phyloP scores from a whole-genome alignment of 2,113 vertebrate genomes.

The Carassius carassius region DNA sequence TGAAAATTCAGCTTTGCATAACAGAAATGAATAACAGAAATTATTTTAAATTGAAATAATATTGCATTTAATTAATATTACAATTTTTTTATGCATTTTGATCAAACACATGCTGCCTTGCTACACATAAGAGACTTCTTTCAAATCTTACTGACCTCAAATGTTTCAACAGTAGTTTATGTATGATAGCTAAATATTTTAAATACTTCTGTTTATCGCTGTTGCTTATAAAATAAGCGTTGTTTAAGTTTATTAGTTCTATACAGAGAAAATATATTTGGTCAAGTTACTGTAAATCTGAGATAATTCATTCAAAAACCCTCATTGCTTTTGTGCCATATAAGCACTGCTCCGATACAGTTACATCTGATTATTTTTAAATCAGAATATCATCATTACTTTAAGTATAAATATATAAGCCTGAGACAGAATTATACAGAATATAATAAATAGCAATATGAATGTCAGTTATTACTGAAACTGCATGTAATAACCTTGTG shows the following conservation, averaged over 20 bases:
- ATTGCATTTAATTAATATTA: too few relatives aligned
- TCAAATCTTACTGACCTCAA: not conserved
- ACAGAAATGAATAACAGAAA: too few relatives aligned
- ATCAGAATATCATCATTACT: not conserved
- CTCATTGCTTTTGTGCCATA: too few relatives aligned
- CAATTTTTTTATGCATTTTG: not conserved
- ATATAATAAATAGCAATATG: not conserved
- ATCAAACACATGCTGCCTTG: not conserved
- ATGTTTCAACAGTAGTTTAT: not conserved
- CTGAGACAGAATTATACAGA: not conserved
- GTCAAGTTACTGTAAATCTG: not conserved
- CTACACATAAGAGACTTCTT: not conserved
- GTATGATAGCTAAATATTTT: not conserved
- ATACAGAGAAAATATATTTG: not conserved
- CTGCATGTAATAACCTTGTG: not conserved
- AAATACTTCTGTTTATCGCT: not conserved
- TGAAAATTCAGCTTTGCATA: too few relatives aligned
- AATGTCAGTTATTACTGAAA: not conserved
- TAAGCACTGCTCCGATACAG: too few relatives aligned
- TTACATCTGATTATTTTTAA: not conserved
- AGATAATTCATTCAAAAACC: too few relatives aligned
- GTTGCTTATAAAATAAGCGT: not conserved
- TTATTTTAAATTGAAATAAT: not conserved
- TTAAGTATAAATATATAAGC: not conserved
- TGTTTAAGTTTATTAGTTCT: not conserved